A percentile compares a stretch with the other conserved stretches of the same genome.
phyloP scores from a whole-genome alignment of 2,888 invertebrate species.

The Hoplodrina ambigua region DNA sequence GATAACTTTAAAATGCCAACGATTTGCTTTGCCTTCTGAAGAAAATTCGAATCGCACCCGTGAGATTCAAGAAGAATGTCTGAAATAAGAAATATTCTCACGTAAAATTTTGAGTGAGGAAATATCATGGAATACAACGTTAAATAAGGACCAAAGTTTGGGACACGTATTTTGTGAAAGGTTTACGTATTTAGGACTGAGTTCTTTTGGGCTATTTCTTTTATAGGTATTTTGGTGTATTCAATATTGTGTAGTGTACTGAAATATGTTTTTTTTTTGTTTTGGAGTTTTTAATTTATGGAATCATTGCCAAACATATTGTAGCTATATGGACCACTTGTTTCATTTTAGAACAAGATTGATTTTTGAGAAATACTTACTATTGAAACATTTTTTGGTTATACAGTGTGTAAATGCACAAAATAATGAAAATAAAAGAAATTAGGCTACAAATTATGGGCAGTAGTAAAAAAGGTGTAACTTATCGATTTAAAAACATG shows the following conservation, averaged over 20 bases:
- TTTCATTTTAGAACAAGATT: too few species aligned
- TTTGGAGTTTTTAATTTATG: background rate
- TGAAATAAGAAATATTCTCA: constrained; percentile 58
- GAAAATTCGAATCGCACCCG: constrained; percentile 65
- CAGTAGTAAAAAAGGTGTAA: too few species aligned
- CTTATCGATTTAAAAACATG: too few species aligned
- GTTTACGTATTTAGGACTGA: constrained; percentile 26
- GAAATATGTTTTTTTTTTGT: constrained; percentile 10
- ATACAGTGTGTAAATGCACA: too few species aligned
- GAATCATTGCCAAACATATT: background rate
- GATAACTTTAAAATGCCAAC: constrained; percentile 71
- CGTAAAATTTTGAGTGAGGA: constrained; percentile 48
- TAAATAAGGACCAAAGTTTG: constrained; percentile 35
- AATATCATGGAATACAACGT: constrained; percentile 30
- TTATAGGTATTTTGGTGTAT: constrained; percentile 15
- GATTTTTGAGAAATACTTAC: too few species aligned
- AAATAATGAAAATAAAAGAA: too few species aligned
- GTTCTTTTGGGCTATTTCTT: constrained; percentile 9
- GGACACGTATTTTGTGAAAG: constrained; percentile 21
- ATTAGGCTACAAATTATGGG: too few species aligned
- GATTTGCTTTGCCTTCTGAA: constrained; percentile 68
- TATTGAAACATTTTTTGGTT: too few species aligned
- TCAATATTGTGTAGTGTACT: background rate
- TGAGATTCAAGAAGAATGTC: constrained; percentile 45
- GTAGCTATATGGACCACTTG: background rate